Conservation (phyloP, 2,113 vertebrate genomes). For the Lepus americanus region DNA sequence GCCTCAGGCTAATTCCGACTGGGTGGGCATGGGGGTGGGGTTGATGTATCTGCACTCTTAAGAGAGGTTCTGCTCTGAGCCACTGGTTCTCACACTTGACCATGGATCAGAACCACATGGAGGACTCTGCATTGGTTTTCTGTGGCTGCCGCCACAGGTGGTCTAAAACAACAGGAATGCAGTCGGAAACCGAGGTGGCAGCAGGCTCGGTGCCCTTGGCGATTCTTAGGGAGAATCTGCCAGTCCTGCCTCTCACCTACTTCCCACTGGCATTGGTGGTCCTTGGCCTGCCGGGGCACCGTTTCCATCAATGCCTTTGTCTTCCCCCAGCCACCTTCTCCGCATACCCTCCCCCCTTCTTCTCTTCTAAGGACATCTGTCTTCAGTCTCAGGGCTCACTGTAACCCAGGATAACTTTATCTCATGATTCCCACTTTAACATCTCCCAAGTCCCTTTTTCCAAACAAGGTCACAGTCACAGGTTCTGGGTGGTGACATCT, state of each 20-base stretch:
- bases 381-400: neutral
- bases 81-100: neutral
- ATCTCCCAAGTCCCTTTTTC: neutral
- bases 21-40: neutral
- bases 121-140: neutral
- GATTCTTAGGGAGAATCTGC: neutral
- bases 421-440: neutral
- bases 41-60: neutral
- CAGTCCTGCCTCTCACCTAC: neutral
- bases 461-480: neutral
- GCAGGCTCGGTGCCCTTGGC: neutral
- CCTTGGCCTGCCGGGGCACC: neutral
- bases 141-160: neutral
- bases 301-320: neutral
- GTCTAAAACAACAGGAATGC: neutral
- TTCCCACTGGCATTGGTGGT: neutral
- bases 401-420: neutral
- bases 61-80: neutral
- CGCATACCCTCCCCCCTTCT: neutral
- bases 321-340: neutral
- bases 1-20: neutral
- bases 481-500: neutral
- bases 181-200: neutral
- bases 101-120: neutral
- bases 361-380: neutral